Evolutionary conservation across 1,140 invertebrate genomes (phyloP), one percentile per base, ranked within the genome.

Genomic region (Papilio machaon): DNA sequence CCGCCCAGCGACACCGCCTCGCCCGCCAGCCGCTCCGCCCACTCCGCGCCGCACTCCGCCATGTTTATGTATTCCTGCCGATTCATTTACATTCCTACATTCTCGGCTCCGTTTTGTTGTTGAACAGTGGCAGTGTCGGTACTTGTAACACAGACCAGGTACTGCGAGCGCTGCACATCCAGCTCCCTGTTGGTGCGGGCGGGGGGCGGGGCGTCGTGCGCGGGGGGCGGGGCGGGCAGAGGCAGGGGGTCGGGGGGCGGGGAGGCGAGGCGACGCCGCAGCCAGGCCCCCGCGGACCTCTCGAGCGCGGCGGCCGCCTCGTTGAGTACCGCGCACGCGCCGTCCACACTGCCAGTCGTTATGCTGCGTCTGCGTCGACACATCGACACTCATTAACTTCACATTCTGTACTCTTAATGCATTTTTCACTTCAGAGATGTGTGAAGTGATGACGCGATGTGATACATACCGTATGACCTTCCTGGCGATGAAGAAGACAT

Each of bases 401-500:
- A 43, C 38, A 43, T 43, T 43, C 15, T 23, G 47, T 30, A 38
- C n/a, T 52, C 15, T 74, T 38, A 30, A 19, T 81, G 15, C 17
- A 49, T 43, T 43, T 43, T 4, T 43, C 0, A 43, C 35, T 0
- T 73, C 23, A 58, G 30, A 0, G 17, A 80, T 70, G 5, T 19
- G 52, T 35, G 76, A 79, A 11, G 82, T 23, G 10, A 13, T 30
- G 47, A 49, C 11, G 11, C 13, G 9, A 47, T 1, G 47, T 13
- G 47, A 11, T 13, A 11, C 88, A 86, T 94, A 98, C 97, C 97
- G 97, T 52, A 99, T 97, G 89, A 98, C 99, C 95, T 99, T 99
- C 86, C 98, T 98, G 0, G 99, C 96, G 83, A 99, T 99, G 91
- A 99, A 99, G 93, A 99, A 99, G 4, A 99, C 97, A 95, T 99